Evolutionary conservation across 92 coral and sea anemone species (phyloP).

Genomic region (Montipora capitata): DNA sequence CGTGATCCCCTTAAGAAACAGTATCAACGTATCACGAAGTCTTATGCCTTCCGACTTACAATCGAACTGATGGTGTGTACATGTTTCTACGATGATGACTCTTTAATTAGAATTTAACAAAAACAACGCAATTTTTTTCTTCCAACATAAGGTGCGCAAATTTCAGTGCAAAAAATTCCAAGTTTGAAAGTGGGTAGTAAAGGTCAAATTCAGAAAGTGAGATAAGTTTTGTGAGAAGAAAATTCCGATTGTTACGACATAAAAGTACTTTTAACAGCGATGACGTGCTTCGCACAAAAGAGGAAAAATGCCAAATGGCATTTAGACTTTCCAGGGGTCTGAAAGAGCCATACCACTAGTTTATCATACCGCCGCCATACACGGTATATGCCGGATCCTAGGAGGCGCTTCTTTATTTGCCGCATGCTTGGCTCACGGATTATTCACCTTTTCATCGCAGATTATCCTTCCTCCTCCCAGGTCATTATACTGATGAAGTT

Average conservation of each 20-base stretch:
- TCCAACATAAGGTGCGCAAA: background rate
- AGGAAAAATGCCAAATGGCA: conserved; percentile 2
- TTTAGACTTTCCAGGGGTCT: background rate
- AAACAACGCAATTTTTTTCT: background rate
- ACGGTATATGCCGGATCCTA: background rate
- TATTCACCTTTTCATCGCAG: conserved; percentile 57
- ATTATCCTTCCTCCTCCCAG: conserved; percentile 62
- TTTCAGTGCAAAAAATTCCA: background rate
- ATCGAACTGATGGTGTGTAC: background rate
- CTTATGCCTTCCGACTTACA: too few relatives aligned
- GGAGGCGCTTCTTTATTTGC: background rate
- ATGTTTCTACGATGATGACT: background rate
- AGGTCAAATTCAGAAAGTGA: conserved; percentile 12
- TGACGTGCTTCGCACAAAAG: conserved; percentile 38
- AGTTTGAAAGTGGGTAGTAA: background rate
- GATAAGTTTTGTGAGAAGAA: conserved; percentile 23
- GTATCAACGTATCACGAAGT: background rate
- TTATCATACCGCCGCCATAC: background rate
- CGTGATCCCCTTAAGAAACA: background rate
- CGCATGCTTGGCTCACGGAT: conserved; percentile 11
- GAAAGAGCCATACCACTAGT: too few relatives aligned
- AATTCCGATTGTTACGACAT: conserved; percentile 7
- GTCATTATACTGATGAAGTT: conserved; percentile 52
- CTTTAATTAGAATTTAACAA: conserved; percentile 9
- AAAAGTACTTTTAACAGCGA: conserved; percentile 28